Percentiles rank a stretch among this genome's conserved stretches.
Evolutionary conservation across 2,797 vertebrate genomes (phyloP).

Genomic region (Onychomys torridus): DNA sequence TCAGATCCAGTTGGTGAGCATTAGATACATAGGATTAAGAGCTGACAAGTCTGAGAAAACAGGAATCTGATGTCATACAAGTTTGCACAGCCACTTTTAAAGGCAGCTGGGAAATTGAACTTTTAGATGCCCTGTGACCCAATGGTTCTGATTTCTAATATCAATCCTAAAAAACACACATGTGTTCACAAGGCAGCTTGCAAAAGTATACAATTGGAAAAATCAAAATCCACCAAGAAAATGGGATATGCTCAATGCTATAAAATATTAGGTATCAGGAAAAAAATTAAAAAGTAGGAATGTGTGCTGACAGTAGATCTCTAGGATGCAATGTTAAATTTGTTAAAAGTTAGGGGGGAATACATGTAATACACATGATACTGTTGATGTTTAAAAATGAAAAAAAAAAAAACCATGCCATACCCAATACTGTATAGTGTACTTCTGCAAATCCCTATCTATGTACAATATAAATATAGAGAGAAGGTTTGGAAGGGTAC

Average conservation of each 20-base stretch:
- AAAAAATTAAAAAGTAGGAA: not conserved
- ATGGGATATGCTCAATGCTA: not conserved
- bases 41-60: not conserved
- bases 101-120: not conserved
- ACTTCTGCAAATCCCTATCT: constrained; percentile 56
- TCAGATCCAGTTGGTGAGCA: constrained; percentile 8
- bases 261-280: not conserved
- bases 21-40: not conserved
- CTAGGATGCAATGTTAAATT: constrained; percentile 6
- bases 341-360: constrained; percentile 11
- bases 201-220: constrained; percentile 29
- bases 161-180: not conserved
- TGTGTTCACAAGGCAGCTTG: constrained; percentile 16
- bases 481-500: constrained; percentile 57
- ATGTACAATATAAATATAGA: constrained; percentile 65
- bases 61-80: not conserved
- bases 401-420: constrained; percentile 4
- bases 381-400: constrained; percentile 47
- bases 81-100: not conserved
- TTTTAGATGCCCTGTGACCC: constrained; percentile 21
- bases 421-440: constrained; percentile 52
- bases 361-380: constrained; percentile 34
- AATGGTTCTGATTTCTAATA: constrained; percentile 39
- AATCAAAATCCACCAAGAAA: constrained; percentile 21
- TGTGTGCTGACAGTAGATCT: constrained; percentile 23